Evolutionary conservation across 2,797 vertebrate genomes (phyloP), one percentile per base, ranked within the genome.

Genomic region (Anguilla obscura): DNA sequence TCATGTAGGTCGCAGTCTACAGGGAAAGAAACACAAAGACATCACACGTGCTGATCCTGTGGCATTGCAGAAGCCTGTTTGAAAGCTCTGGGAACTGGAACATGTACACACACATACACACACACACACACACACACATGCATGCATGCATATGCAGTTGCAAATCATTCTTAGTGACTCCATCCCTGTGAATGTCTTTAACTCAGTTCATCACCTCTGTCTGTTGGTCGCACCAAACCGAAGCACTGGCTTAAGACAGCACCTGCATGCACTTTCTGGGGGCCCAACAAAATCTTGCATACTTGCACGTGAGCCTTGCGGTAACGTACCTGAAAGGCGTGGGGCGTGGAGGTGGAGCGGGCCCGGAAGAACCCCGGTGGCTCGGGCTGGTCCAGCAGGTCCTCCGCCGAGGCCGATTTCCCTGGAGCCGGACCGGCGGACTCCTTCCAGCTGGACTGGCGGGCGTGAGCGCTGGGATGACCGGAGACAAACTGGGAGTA

Each of bases 341-440:
- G 87, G 88, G 96, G 93, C 40, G 92, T 92, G 0, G 95, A 96
- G 83, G 92, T 96, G 5, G 95, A 94, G 58, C 94, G 92, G 84
- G 92, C 94, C 1, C 90, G 92, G 89, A 90, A 91, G 80, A 95
- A 92, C 83, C 36, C 90, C 36, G 87, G 90, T n/a, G 89, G 86
- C 63, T 94, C 83, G 3, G 80, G 76, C 87, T 95, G 93, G 85
- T 94, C 94, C 9, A 94, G 89, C 33, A 96, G 93, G 91, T 91
- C 94, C 90, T 96, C 95, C 1, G 89, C 91, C 4, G 96, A 94
- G 0, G 91, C 93, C 0, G 90, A 93, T 89, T 91, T 95, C 83
- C 91, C 91, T 84, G 93, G 60, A 89, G 92, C 86, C 66, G 92
- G 85, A 85, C 90, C 90, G 0, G 85, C 89, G 50, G 87, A 92